Percentiles rank a stretch among this genome's conserved stretches.
Evolutionary conservation across 1,140 invertebrate species (phyloP).

Genomic region (Ceratitis capitata): DNA sequence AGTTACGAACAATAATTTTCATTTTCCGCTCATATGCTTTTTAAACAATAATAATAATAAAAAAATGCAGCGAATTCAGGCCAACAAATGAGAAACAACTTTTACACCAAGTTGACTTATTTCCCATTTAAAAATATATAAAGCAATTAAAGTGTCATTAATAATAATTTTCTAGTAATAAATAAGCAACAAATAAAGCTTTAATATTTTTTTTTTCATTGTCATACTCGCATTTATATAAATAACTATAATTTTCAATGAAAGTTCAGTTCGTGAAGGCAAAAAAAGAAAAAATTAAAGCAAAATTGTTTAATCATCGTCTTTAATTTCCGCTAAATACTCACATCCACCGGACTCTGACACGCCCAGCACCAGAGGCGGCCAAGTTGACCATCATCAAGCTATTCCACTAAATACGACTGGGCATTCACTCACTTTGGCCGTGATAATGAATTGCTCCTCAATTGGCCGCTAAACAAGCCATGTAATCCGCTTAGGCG

Average conservation of each 20-base stretch:
- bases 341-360: not conserved
- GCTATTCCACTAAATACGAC: not conserved
- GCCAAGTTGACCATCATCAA: too few relatives aligned
- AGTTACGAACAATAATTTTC: too few relatives aligned
- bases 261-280: not conserved
- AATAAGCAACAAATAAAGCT: not conserved
- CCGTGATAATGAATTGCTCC: constrained; percentile 12
- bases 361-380: not conserved
- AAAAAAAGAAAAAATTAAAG: not conserved
- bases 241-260: not conserved
- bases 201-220: not conserved
- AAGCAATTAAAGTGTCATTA: not conserved
- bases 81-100: not conserved
- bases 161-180: not conserved
- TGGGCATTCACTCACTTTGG: constrained; percentile 13
- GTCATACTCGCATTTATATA: not conserved
- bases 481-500: constrained; percentile 14
- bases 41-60: too few relatives aligned
- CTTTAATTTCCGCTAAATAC: constrained; percentile 30
- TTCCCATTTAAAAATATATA: not conserved
- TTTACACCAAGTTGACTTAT: not conserved
- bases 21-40: too few relatives aligned
- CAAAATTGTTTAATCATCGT: constrained; percentile 34
- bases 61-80: not conserved
- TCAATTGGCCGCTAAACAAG: constrained; percentile 15